phyloP scores from a whole-genome alignment of 2,113 vertebrate genomes.

The Drymodes brunneopygia region DNA sequence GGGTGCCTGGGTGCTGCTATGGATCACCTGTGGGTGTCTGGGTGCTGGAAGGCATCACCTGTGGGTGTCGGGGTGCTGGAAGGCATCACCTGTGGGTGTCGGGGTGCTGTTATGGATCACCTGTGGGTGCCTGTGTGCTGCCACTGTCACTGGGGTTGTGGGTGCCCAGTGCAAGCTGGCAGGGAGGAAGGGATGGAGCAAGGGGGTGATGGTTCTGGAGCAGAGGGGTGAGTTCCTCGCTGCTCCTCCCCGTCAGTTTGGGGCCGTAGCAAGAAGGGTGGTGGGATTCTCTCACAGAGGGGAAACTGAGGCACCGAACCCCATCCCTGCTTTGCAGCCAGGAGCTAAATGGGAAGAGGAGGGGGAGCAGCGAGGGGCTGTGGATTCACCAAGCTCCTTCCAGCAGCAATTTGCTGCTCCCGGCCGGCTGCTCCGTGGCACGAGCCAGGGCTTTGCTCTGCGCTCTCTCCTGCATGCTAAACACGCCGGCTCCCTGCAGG shows the following conservation, averaged over 20 bases:
- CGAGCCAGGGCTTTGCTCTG: not conserved
- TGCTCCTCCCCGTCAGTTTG: fast-evolving
- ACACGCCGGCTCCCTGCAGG: not conserved
- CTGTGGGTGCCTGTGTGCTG: not conserved
- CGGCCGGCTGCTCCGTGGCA: not conserved
- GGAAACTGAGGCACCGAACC: not conserved
- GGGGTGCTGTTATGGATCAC: not conserved
- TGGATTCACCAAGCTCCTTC: fast-evolving
- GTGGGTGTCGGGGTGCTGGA: no score
- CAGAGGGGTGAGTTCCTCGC: not conserved
- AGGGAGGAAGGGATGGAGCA: not conserved
- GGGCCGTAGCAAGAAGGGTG: fast-evolving
- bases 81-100: not conserved
- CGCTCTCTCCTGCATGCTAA: constrained; percentile 14
- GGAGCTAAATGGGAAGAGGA: not conserved
- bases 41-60: no score
- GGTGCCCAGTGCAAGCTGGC: not conserved
- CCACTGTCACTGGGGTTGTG: fast-evolving
- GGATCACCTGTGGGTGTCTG: not conserved
- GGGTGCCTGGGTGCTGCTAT: not conserved
- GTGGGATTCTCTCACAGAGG: not conserved
- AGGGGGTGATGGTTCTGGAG: not conserved
- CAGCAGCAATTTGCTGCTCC: not conserved
- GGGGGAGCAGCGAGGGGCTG: not conserved
- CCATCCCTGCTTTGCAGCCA: fast-evolving